These are phyloP conservation scores for Etheostoma cragini DNA, from an alignment of 2,113 vertebrate genomes.

Conservation along the genomic window DNA sequence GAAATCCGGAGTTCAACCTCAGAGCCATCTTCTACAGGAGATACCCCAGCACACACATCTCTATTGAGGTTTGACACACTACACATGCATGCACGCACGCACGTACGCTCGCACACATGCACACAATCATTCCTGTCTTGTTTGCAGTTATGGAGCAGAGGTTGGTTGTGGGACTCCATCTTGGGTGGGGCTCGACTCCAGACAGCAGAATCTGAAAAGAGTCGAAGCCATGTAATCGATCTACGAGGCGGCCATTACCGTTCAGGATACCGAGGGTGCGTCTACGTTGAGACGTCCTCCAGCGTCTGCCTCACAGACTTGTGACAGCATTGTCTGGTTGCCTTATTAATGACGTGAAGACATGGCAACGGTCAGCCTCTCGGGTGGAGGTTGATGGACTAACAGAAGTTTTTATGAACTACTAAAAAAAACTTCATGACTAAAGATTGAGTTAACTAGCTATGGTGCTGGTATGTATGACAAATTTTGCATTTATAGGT, in stretches of 20 bases:
- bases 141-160: constrained; percentile 81
- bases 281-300: constrained; percentile 84
- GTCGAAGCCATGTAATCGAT: constrained; percentile 76
- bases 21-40: constrained; percentile 86
- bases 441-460: neutral
- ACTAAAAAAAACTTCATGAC: neutral
- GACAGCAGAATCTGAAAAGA: constrained; percentile 72
- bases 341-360: neutral
- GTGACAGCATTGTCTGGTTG: constrained; percentile 55
- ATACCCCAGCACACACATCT: constrained; percentile 75
- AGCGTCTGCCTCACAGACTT: constrained; percentile 83
- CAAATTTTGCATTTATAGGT: neutral
- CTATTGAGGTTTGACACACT: constrained; percentile 72
- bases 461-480: neutral
- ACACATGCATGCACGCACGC: neutral
- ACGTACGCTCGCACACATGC: neutral
- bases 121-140: neutral
- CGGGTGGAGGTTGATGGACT: neutral
- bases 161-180: constrained; percentile 80
- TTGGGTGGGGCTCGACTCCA: constrained; percentile 79
- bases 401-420: neutral
- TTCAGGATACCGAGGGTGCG: constrained; percentile 44
- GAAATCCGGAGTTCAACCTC: constrained; percentile 85
- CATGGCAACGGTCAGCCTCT: neutral
- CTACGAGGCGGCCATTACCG: constrained; percentile 64